A percentile compares a stretch with the other conserved stretches of the same genome.
phyloP scores from a whole-genome alignment of 2,797 vertebrate genomes.

The Scolopax rusticola region DNA sequence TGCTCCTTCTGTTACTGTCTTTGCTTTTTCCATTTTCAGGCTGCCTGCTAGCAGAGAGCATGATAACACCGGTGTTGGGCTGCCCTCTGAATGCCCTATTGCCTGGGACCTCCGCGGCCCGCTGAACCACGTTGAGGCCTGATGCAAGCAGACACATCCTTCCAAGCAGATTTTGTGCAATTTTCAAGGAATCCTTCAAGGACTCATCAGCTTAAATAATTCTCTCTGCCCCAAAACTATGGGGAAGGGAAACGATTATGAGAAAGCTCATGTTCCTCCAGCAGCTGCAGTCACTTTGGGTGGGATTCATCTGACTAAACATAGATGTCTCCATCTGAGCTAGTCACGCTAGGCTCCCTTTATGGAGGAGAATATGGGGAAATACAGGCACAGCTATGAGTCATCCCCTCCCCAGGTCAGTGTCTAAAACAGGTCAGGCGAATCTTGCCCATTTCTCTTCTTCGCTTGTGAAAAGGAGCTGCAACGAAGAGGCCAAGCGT shows the following conservation, averaged over 20 bases:
- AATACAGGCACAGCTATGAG: constrained; percentile 1
- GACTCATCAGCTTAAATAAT: constrained; percentile 45
- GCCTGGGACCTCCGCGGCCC: background rate
- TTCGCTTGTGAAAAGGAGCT: background rate
- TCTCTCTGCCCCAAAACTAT: constrained; percentile 46
- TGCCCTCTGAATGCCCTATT: background rate
- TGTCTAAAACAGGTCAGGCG: background rate
- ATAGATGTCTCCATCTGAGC: constrained; percentile 27
- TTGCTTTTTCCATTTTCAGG: background rate
- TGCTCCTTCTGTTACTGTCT: constrained; percentile 13
- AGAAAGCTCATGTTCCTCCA: constrained; percentile 37
- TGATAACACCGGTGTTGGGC: background rate
- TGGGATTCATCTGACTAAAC: constrained; percentile 62
- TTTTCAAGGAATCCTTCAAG: constrained; percentile 54
- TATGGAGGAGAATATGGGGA: background rate
- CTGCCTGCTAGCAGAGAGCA: background rate
- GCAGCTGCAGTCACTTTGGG: constrained; percentile 57
- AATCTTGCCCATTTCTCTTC: constrained; percentile 36
- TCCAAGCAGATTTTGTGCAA: constrained; percentile 6
- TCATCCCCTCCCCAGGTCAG: background rate
- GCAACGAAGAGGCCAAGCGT: background rate
- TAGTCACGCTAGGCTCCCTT: constrained; percentile 3
- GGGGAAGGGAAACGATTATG: constrained; percentile 38
- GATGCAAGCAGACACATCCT: constrained; percentile 1
- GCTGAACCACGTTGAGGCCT: background rate